Evolutionary conservation across 2,797 vertebrate species (phyloP), one percentile per base, ranked within the genome.

Genomic region (Mormyrus hasselquistii): DNA sequence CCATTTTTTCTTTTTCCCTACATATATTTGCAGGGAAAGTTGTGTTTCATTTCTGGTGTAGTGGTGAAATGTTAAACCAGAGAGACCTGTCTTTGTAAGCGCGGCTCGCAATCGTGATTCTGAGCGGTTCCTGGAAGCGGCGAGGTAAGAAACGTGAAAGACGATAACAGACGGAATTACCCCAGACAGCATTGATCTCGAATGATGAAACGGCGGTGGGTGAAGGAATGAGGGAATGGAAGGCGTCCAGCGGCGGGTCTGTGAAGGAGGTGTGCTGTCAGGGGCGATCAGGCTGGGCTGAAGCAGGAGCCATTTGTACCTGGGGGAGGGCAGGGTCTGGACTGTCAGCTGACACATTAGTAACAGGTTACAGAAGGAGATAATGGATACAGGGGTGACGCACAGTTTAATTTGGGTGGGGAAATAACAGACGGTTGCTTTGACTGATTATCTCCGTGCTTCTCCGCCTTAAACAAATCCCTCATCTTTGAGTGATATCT

Each of bases 131-230:
- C 38, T 86, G 84, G n/a, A 86, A 38, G 8, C 1, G 84, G 3
- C 25, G 2, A 25, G 50, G 84, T 53, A 34, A 4, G 84, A 34
- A 53, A 86, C 38, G 84, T 0, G 50, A 34, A 86, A 53, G 25
- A 55, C 49, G 84, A 86, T 86, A 86, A 53, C 49, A 22, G 50
- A 52, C 5, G 55, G 84, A 55, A 86, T 86, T 86, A 86, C 4
- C 84, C 25, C 84, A 55, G 84, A 86, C 84, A 86, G 84, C 52
- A 55, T 16, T 52, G 84, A 86, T 55, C 84, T 86, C 29, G 25
- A 53, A 86, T 86, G 84, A 86, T 86, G 84, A 86, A 86, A 86
- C 22, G 22, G 41, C 7, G 76, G 76, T 22, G 76, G 76, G 41
- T 47, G 76, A n/a, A 44, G 22, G 84, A 34, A 86, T 55, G 84